phyloP scores from a whole-genome alignment of 2,888 invertebrate genomes.

The Carabus problematicus region DNA sequence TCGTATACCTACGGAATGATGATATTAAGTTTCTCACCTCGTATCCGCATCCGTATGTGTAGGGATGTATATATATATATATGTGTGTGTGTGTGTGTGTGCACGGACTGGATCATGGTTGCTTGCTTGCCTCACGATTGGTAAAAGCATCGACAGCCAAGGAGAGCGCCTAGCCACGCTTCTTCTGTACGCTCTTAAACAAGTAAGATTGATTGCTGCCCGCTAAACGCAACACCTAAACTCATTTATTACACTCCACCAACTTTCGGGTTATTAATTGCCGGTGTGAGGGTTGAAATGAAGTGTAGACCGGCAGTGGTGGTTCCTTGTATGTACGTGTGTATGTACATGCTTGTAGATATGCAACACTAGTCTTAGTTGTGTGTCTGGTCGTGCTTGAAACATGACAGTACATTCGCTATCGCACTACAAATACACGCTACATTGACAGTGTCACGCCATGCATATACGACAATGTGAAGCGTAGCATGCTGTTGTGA shows the following conservation, averaged over 20 bases:
- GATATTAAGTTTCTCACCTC: conserved; percentile 38
- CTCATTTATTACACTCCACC: conserved; percentile 42
- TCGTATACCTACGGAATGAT: conserved; percentile 38
- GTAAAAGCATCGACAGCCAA: background rate
- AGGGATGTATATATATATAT: no score
- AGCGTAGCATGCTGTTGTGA: background rate
- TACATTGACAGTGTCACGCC: conserved; percentile 1
- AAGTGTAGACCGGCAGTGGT: conserved; percentile 33
- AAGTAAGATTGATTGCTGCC: conserved; percentile 38
- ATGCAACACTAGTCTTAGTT: background rate
- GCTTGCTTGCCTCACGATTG: background rate
- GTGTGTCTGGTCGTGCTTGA: background rate
- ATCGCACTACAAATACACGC: background rate
- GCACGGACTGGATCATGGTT: conserved; percentile 19
- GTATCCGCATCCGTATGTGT: no score
- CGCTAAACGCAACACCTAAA: conserved; percentile 43
- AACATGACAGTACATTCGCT: background rate
- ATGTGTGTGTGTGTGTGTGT: no score
- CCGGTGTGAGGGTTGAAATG: conserved; percentile 37
- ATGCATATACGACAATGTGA: background rate
- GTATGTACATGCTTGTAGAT: background rate
- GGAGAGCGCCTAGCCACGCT: background rate
- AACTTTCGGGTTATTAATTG: conserved; percentile 42
- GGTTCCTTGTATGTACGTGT: background rate
- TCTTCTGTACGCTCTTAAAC: background rate